Base-by-base conservation (phyloP, 1,140 invertebrate species). In the Cotesia chilonis region DNA sequence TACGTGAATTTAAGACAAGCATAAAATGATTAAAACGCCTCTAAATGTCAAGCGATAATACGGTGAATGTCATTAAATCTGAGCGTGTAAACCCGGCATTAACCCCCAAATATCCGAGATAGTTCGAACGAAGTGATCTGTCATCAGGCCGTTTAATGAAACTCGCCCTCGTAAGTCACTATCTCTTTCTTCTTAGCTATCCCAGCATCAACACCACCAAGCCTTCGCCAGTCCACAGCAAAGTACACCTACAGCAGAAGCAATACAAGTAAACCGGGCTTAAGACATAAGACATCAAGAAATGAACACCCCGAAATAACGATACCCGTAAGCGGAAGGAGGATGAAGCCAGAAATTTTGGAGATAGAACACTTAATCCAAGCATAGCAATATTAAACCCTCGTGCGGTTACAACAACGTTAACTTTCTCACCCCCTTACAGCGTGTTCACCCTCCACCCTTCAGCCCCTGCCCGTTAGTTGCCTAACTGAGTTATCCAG, bases 121-220 rank as follows among this genome's bases (percentile, higher is more conserved):
- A 63, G 35, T 52, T 68, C 63, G 64, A 70, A 69, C 68, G 61
- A 61, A 75, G 74, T 77, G 78, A 82, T 83, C 80, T 70, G 79
- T 83, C 82, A 83, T 82, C 75, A 52, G 61, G 73, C 72, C 78
- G 76, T 82, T 83, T 83, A 83, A 82, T 83, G 80, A 83, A 81
- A 83, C 68, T 78, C 80, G 73, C 68, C 61, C 59, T 70, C 74
- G 78, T 78, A 81, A 77, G 74, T 82, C 78, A 47, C 10, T 47
- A 3, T 47, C 41, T 10, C 41, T 28, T 28, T 28, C 28, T 28
- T 47, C 41, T 47, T 6, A 10, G 6, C 6, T 47, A 47, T 47
- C 10, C 41, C 41, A 9, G 10, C 6, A 9, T 47, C 28, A 28
- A 28, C 28, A 28, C 28, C 28, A 28, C 0, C 28, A 3, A 28